Evolutionary conservation across 2,888 invertebrate genomes (phyloP).

Genomic region (Ectemnius cavifrons): DNA sequence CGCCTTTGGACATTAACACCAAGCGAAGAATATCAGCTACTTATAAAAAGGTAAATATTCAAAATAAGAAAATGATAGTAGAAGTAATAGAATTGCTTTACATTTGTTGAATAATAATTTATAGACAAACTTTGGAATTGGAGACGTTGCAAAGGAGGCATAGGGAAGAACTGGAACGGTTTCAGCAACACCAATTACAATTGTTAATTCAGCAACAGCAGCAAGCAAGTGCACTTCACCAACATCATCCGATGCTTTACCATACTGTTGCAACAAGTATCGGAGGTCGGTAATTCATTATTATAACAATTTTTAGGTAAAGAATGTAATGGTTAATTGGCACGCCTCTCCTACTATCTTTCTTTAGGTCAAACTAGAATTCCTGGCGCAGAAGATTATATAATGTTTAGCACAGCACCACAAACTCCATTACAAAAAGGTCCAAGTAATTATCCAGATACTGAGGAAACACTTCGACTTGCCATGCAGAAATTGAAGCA

Average conservation of each 20-base stretch:
- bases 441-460: conserved; percentile 72
- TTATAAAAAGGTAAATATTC: conserved; percentile 72
- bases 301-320: no score
- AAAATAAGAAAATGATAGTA: background rate
- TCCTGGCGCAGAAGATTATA: conserved; percentile 73
- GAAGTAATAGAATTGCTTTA: background rate
- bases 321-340: no score
- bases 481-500: conserved; percentile 75
- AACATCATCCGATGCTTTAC: conserved; percentile 74
- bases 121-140: conserved; percentile 78
- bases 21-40: conserved; percentile 75
- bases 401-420: conserved; percentile 74
- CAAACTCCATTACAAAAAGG: conserved; percentile 73
- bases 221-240: conserved; percentile 74
- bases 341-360: conserved; percentile 9
- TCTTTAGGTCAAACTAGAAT: conserved; percentile 70
- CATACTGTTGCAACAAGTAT: conserved; percentile 70
- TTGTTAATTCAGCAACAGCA: conserved; percentile 75
- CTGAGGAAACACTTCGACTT: conserved; percentile 74
- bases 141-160: conserved; percentile 78
- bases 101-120: background rate
- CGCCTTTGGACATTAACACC: conserved; percentile 70
- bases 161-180: conserved; percentile 75
- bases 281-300: conserved; percentile 64
- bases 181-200: conserved; percentile 75